Evolutionary conservation across 2,113 vertebrate genomes (phyloP), one percentile per base, ranked within the genome.

Genomic region (Aptenodytes forsteri): DNA sequence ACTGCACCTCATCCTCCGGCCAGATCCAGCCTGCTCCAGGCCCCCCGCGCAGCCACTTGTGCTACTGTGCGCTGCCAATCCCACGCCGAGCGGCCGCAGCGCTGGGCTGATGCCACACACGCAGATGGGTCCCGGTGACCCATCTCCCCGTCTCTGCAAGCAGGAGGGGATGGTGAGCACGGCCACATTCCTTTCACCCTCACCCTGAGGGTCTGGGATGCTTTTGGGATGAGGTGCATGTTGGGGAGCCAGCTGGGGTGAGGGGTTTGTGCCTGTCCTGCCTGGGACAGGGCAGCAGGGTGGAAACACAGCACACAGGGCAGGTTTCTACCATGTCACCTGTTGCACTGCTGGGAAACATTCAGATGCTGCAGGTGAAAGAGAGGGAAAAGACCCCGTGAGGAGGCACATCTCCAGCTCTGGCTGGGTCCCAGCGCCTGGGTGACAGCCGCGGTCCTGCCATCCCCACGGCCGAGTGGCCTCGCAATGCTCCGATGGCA

Each of bases 61-160:
- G 96, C 91, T 96, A 93, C 93, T 77, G 97, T 85, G 75, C 0
- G 16, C 88, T 94, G 75, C 88, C 92, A 55, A 47, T 56, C 81
- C 49, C 87, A 79, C 44, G 19, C 16, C 4, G 1, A 55, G 81
- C 4, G 7, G 38, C 54, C 13, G 27, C 40, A 2, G 76, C 0
- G 0, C 73, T 13, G 90, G 52, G 86, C 71, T 59, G 62, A 4
- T 92, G 90, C 93, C 87, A 77, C 93, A 80, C 61, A 69, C 25
- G 6, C 55, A 38, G 83, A 40, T 1, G 62, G 32, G 38, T 62
- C 58, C 88, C 5, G 2, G 67, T 2, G 11, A 58, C 32, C 56
- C 44, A 6, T 7, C 38, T 54, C 36, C 61, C 21, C 1, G 0
- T n/a, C 50, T 47, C 47, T 58, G 58, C 16, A 5, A 13, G 47